phyloP scores from a whole-genome alignment of 2,888 invertebrate genomes.

The Yponomeuta malinellus region DNA sequence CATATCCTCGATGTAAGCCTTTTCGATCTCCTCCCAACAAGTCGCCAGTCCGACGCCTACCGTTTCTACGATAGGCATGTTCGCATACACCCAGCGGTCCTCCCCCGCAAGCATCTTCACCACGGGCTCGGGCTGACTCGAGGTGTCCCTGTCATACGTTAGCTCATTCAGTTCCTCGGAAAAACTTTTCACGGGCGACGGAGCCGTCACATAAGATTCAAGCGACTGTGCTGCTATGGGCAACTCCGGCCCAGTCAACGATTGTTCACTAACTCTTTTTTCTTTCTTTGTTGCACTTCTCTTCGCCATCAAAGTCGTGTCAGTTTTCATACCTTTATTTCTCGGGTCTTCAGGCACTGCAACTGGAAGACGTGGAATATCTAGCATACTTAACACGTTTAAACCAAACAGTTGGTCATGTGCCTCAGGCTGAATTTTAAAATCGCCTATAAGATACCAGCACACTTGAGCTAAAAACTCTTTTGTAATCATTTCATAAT shows the following conservation, averaged over 20 bases:
- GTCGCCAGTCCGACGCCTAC: constrained; percentile 58
- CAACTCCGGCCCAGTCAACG: neutral
- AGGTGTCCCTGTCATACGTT: neutral
- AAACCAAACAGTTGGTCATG: constrained; percentile 57
- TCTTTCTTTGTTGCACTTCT: constrained; percentile 4
- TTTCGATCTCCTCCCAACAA: constrained; percentile 72
- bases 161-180: neutral
- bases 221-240: neutral
- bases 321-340: constrained; percentile 55
- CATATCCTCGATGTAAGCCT: constrained; percentile 66
- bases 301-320: constrained; percentile 24
- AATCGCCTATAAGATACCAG: constrained; percentile 64
- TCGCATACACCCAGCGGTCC: constrained; percentile 65
- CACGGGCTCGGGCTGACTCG: neutral
- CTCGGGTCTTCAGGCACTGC: constrained; percentile 46
- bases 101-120: constrained; percentile 45
- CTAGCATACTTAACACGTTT: constrained; percentile 46
- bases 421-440: constrained; percentile 43
- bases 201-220: neutral
- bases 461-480: constrained; percentile 68
- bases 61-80: constrained; percentile 47
- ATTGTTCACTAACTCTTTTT: neutral
- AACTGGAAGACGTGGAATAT: constrained; percentile 34
- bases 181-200: neutral
- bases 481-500: constrained; percentile 73